Evolutionary conservation across 2,113 vertebrate genomes (phyloP).

Genomic region (Pseudolaguvia tuberculata): DNA sequence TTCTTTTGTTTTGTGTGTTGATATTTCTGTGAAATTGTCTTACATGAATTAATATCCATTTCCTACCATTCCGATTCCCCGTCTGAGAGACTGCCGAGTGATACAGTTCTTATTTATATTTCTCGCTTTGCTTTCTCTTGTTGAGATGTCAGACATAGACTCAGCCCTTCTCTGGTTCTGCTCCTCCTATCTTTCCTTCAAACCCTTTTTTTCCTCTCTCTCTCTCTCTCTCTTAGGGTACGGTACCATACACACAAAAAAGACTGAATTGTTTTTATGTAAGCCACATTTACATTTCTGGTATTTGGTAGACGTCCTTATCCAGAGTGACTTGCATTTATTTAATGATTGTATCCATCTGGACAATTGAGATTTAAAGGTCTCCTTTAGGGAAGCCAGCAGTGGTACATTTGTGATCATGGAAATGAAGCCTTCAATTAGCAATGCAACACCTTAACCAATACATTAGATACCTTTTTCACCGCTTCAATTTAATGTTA

Average conservation of each 20-base stretch:
- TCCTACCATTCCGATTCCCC: background rate
- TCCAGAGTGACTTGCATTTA: no score
- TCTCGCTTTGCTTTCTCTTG: conserved; percentile 28
- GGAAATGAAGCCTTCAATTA: no score
- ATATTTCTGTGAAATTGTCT: background rate
- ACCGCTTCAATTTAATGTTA: no score
- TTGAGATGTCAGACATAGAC: conserved; percentile 45
- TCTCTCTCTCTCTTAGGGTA: conserved; percentile 3
- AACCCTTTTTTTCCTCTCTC: conserved; percentile 17
- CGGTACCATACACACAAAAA: background rate
- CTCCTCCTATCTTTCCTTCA: conserved; percentile 45
- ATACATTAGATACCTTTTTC: no score
- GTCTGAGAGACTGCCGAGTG: conserved; percentile 11
- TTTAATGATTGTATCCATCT: no score
- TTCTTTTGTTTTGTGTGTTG: conserved; percentile 12
- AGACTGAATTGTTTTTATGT: background rate
- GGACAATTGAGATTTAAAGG: no score
- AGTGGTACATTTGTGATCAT: no score
- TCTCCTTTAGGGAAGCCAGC: no score
- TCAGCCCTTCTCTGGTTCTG: conserved; percentile 44
- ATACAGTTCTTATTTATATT: conserved; percentile 14
- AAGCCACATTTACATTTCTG: background rate
- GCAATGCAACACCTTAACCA: no score
- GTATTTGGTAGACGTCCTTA: no score
- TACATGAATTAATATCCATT: conserved; percentile 14